phyloP scores from a whole-genome alignment of 2,113 vertebrate species.

The Leptosomus discolor region DNA sequence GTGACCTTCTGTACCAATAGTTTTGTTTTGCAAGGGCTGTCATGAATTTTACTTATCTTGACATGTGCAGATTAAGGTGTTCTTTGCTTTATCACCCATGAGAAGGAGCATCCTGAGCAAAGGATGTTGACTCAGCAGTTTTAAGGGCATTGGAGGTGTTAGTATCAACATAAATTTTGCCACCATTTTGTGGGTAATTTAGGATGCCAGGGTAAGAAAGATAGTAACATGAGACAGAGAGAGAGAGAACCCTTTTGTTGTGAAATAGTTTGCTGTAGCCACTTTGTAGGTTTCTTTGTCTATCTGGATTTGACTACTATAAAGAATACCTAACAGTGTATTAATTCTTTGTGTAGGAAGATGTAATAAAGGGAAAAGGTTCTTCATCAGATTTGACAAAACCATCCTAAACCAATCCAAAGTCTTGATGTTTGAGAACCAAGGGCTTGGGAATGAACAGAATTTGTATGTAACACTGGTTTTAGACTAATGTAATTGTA shows the following conservation, averaged over 20 bases:
- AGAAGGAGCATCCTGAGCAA: slow-evolving; percentile 13
- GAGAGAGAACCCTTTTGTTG: neutral
- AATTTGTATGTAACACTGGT: neutral
- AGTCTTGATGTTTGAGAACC: neutral
- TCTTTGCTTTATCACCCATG: slow-evolving; percentile 48
- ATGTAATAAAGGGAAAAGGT: neutral
- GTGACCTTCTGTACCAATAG: neutral
- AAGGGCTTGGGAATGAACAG: neutral
- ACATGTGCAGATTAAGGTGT: slow-evolving; percentile 42
- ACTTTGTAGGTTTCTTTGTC: neutral
- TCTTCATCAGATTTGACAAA: neutral
- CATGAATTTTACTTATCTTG: slow-evolving; percentile 23
- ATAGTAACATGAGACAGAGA: neutral
- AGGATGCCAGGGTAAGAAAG: neutral
- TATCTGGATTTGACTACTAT: neutral
- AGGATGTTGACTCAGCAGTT: slow-evolving; percentile 30
- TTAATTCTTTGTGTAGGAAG: neutral
- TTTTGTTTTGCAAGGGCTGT: neutral
- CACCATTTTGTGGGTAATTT: neutral
- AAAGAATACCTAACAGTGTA: neutral
- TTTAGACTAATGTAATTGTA: neutral
- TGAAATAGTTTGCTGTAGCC: neutral
- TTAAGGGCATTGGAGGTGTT: neutral
- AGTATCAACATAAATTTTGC: neutral
- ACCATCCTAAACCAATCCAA: neutral